Percentiles rank a stretch among this genome's conserved stretches.
Conservation (phyloP, 2,113 vertebrate genomes). For the Columbina picui region DNA sequence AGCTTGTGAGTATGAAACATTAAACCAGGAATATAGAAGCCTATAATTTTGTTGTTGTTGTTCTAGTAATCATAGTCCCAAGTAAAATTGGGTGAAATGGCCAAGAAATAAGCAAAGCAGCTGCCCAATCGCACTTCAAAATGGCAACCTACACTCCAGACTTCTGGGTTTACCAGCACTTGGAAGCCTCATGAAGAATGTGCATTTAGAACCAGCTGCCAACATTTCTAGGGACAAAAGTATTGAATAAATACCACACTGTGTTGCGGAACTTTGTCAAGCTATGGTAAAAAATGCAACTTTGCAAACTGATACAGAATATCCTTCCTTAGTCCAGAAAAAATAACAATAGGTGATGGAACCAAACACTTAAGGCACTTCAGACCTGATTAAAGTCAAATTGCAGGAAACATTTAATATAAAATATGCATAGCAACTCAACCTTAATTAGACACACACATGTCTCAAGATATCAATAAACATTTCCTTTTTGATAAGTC, state of each 20-base stretch:
- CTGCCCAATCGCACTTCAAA: neutral
- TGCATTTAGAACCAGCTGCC: neutral
- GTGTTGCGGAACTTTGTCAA: neutral
- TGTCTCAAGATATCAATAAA: slow-evolving; percentile 77
- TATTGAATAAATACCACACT: neutral
- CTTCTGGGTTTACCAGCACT: neutral
- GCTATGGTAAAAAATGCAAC: neutral
- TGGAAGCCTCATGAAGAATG: neutral
- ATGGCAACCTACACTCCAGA: neutral
- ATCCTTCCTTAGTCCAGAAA: neutral
- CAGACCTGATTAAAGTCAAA: slow-evolving; percentile 56
- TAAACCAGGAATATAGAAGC: neutral
- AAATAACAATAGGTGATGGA: neutral
- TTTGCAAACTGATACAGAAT: neutral
- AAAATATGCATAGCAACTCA: slow-evolving; percentile 61
- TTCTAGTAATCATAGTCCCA: neutral
- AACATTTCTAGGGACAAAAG: neutral
- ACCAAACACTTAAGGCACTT: slow-evolving; percentile 29
- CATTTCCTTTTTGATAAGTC: slow-evolving; percentile 72
- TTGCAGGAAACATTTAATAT: slow-evolving; percentile 39
- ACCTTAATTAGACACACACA: slow-evolving; percentile 67
- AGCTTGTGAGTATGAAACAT: neutral
- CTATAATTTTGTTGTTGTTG: neutral
- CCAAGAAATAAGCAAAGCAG: neutral
- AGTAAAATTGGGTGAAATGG: neutral